These are phyloP conservation scores for Heliconius hortense DNA, from an alignment of 2,888 invertebrate genomes.

Conservation along the genomic window DNA sequence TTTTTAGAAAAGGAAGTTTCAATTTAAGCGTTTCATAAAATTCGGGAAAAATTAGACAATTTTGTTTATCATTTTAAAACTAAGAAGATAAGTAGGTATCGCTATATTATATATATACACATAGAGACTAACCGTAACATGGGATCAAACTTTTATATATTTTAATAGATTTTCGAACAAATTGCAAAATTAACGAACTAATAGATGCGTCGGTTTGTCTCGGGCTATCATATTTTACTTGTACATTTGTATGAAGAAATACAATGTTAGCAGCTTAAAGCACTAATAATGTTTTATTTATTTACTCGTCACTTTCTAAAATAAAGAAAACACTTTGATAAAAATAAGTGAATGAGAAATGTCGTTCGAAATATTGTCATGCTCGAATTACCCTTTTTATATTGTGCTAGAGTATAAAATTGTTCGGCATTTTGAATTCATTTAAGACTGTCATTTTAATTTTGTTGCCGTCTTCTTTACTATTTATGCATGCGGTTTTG, in stretches of 20 bases:
- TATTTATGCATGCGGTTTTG: slow-evolving; percentile 39
- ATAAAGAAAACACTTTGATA: not conserved
- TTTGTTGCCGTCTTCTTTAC: slow-evolving; percentile 21
- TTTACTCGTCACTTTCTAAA: not conserved
- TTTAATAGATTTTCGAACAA: slow-evolving; percentile 44
- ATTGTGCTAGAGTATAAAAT: slow-evolving; percentile 12
- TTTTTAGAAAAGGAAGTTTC: slow-evolving; percentile 21
- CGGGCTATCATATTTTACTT: not conserved
- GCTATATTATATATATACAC: slow-evolving; percentile 11
- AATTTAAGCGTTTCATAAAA: not conserved
- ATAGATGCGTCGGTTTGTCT: slow-evolving; percentile 1
- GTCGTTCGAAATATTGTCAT: slow-evolving; percentile 7
- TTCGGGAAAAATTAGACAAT: not conserved
- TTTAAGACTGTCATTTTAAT: slow-evolving; percentile 38
- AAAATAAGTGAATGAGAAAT: slow-evolving; percentile 8
- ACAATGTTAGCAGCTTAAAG: slow-evolving; percentile 2
- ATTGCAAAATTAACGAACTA: slow-evolving; percentile 2
- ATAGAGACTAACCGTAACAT: slow-evolving; percentile 59
- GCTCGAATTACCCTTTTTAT: not conserved
- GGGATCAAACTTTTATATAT: slow-evolving; percentile 69
- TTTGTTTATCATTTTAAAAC: not conserved
- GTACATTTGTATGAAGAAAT: not conserved
- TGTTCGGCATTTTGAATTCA: slow-evolving; percentile 37
- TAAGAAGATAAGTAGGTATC: slow-evolving; percentile 23
- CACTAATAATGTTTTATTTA: not conserved